Percentiles rank a stretch among this genome's conserved stretches.
phyloP scores from a whole-genome alignment of 2,797 vertebrate genomes.

The Botia kubotai region DNA sequence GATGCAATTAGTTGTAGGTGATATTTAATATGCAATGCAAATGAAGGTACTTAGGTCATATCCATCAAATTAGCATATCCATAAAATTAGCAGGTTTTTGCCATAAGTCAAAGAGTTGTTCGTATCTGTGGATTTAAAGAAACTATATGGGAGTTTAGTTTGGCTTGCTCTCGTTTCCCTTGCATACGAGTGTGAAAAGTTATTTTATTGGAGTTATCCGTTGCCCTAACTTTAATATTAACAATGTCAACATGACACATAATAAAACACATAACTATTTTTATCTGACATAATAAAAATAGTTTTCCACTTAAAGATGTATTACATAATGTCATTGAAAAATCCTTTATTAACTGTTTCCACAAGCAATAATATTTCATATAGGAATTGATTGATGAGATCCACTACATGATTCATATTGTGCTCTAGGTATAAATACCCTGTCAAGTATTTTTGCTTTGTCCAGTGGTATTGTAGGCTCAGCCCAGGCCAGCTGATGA shows the following conservation, averaged over 20 bases:
- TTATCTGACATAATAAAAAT: background rate
- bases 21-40: slow-evolving; percentile 35
- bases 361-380: background rate
- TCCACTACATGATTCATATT: background rate
- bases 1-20: slow-evolving; percentile 8
- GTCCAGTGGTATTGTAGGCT: background rate
- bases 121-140: background rate
- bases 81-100: slow-evolving; percentile 5
- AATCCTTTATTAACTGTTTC: background rate
- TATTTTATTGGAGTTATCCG: background rate
- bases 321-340: background rate
- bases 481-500: slow-evolving; percentile 8
- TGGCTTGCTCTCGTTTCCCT: background rate
- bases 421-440: background rate
- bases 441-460: background rate
- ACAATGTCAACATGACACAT: background rate
- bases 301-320: too few species aligned
- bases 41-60: slow-evolving; percentile 6
- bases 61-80: slow-evolving; percentile 16
- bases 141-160: slow-evolving; percentile 4
- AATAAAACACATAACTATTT: too few species aligned
- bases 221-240: background rate
- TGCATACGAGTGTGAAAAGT: background rate
- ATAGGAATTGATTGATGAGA: background rate
- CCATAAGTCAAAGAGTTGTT: background rate